Conservation (phyloP, 2,113 vertebrate genomes). For the Uropsilus gracilis region DNA sequence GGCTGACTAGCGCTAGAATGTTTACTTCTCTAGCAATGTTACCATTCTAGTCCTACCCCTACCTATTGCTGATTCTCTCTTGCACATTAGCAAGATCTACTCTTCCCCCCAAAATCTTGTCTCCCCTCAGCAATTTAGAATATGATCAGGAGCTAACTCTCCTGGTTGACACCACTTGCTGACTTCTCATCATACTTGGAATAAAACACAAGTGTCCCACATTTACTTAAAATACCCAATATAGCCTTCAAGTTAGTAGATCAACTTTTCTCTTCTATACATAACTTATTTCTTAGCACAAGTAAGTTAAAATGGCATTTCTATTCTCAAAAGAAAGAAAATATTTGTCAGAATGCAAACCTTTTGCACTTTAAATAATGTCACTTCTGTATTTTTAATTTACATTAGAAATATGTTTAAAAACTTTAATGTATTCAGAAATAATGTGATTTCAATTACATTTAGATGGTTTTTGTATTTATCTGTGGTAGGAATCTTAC, state of each 20-base stretch:
- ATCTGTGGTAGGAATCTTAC: not conserved
- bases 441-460: not conserved
- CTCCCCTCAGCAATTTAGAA: not conserved
- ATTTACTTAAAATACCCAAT: not conserved
- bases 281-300: not conserved
- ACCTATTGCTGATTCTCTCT: not conserved
- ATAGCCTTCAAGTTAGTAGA: not conserved
- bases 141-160: not conserved
- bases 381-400: not conserved
- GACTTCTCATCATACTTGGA: not conserved
- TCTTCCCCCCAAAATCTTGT: not conserved
- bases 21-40: not conserved
- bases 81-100: not conserved
- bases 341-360: not conserved
- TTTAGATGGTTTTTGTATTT: not conserved
- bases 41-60: not conserved
- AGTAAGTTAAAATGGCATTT: not conserved
- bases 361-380: not conserved
- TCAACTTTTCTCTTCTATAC: not conserved
- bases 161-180: not conserved
- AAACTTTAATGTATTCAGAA: not conserved
- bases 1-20: not conserved
- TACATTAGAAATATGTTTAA: not conserved
- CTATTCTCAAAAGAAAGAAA: not conserved
- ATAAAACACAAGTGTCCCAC: not conserved